Percentiles rank a stretch among this genome's conserved stretches.
Evolutionary conservation across 2,797 vertebrate genomes (phyloP).

Genomic region (Anguilla anguilla): DNA sequence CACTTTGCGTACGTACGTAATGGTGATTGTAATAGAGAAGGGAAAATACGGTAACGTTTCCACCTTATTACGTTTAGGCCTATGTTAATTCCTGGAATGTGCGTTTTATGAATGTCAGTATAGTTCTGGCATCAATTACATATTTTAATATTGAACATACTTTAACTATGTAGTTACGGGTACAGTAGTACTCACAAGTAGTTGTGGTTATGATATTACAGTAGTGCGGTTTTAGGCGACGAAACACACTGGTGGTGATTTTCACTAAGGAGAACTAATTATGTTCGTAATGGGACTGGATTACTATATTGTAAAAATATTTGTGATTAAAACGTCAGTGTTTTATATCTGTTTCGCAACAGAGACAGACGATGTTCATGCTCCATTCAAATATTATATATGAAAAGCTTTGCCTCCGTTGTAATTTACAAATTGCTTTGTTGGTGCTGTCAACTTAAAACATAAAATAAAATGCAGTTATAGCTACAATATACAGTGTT

Average conservation of each 20-base stretch:
- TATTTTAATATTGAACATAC: background rate
- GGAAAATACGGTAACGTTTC: background rate
- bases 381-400: background rate
- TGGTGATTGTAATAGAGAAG: background rate
- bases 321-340: background rate
- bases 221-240: background rate
- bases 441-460: background rate
- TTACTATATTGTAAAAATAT: background rate
- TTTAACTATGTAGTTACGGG: background rate
- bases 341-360: background rate
- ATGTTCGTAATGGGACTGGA: background rate
- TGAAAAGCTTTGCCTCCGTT: background rate
- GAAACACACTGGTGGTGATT: background rate
- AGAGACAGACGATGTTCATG: background rate
- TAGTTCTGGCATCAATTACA: background rate
- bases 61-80: background rate
- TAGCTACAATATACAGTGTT: background rate
- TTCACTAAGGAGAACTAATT: background rate
- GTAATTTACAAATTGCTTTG: background rate
- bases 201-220: background rate
- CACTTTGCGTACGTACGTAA: conserved; percentile 1
- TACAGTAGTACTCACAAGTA: no score
- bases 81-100: background rate
- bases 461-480: background rate
- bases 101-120: background rate